Conservation (phyloP, 2,113 vertebrate species). For the Pseudopodoces humilis region DNA sequence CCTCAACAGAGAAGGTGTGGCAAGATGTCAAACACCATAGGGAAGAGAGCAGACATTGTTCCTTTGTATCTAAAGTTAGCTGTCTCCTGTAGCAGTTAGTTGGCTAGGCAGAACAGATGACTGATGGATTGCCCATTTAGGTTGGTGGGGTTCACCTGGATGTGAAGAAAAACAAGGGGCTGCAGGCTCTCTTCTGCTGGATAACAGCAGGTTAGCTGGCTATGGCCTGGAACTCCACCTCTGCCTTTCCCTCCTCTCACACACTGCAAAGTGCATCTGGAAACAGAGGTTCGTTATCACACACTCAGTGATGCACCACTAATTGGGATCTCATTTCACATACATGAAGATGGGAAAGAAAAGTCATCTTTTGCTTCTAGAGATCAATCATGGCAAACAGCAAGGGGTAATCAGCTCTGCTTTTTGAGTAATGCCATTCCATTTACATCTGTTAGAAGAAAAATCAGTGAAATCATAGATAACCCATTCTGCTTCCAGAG, state of each 20-base stretch:
- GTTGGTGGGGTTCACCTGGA: neutral
- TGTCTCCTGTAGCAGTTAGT: neutral
- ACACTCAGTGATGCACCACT: neutral
- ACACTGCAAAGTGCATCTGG: neutral
- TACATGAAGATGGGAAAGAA: neutral
- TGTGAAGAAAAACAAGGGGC: neutral
- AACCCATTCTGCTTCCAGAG: neutral
- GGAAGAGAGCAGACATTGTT: accelerated
- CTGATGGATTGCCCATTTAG: neutral
- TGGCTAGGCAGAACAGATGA: neutral
- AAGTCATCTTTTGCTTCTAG: neutral
- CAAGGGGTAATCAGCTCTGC: neutral
- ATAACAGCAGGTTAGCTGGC: neutral
- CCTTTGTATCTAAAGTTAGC: neutral
- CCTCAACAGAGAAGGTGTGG: neutral
- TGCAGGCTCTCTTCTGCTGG: neutral
- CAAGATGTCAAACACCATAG: neutral
- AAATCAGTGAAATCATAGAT: neutral
- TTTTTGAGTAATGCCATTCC: neutral
- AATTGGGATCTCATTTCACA: neutral
- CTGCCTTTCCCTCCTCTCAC: neutral
- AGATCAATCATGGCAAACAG: neutral
- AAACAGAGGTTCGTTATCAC: neutral
- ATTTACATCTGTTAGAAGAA: neutral
- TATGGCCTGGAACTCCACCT: neutral